Base-by-base conservation (phyloP, 1,140 invertebrate species). In the Drosophila ercepeae region DNA sequence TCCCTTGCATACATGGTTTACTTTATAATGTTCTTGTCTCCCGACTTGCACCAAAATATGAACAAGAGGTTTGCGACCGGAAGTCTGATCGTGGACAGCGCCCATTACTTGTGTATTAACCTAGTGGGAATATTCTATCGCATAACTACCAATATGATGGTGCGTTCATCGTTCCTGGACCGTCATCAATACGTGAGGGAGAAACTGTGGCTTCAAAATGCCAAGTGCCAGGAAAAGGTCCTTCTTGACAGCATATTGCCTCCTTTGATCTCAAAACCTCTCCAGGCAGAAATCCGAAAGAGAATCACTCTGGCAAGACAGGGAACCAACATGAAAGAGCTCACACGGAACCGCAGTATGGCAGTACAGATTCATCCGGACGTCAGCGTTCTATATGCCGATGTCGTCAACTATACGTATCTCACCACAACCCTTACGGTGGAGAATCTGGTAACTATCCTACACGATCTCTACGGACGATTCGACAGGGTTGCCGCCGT, bases 351-450 rank as follows among this genome's bases (percentile, higher is more conserved):
- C 88, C 97, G 97, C 58, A 94, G 97, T 82, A 91, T 97, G 2
- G 97, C 97, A 83, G 94, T 98, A 9, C 95, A 97, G 91, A 94
- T 95, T 29, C 96, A 98, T 91, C 92, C 96, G 3, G 95, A 98
- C 89, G 97, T 99, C 4, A 97, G 96, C 60, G 98, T 99, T 72
- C 91, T 99, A 2, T 99, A 98, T 92, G 98, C 98, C 0, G 98
- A 99, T 91, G 97, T 99, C 32, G 98, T 99, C 1, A 98, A 99
- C 90, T 99, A 98, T 89, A 98, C 98, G 0, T 94, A 95, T 32
- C 93, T 99, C 75, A 98, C 97, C 0, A 96, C 96, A 0, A 95
- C 94, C 2, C 92, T 99, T 27, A 93, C 94, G 0, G 95, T 97
- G 0, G 94, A 95, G 81, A 94, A 96, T 63, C 93, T 99, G 36